Conservation (phyloP, 2,797 vertebrate genomes). For the Tamandua tetradactyla region DNA sequence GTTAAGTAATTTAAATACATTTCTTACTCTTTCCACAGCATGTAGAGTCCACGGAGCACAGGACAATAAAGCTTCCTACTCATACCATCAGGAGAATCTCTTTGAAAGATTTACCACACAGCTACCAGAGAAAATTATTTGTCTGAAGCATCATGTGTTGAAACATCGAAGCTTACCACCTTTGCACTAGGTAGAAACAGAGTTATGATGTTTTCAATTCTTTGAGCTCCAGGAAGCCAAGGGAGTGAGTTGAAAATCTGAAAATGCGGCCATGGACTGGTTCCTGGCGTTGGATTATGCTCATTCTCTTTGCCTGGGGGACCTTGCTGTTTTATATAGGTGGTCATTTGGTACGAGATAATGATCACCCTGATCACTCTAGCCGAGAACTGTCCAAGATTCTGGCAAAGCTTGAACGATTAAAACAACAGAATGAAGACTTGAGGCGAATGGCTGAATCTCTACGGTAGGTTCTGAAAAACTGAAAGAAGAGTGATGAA, state of each 20-base stretch:
- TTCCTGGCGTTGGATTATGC: slow-evolving; percentile 99
- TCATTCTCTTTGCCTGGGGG: slow-evolving; percentile 98
- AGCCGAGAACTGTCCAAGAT: slow-evolving; percentile 98
- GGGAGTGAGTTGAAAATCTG: slow-evolving; percentile 84
- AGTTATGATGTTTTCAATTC: slow-evolving; percentile 84
- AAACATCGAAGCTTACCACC: slow-evolving; percentile 69
- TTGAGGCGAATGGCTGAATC: slow-evolving; percentile 97
- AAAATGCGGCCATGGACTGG: slow-evolving; percentile 99
- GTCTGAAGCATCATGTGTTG: slow-evolving; percentile 80
- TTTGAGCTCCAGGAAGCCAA: slow-evolving; percentile 82
- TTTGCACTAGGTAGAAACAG: slow-evolving; percentile 64
- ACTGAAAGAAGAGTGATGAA: slow-evolving; percentile 20
- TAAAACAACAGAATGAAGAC: slow-evolving; percentile 99
- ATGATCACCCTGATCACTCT: slow-evolving; percentile 95
- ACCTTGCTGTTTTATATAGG: slow-evolving; percentile 98
- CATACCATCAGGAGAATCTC: slow-evolving; percentile 65
- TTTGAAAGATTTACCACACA: slow-evolving; percentile 69
- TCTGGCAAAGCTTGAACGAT: slow-evolving; percentile 96
- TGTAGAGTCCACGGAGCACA: slow-evolving; percentile 75
- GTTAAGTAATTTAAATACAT: slow-evolving; percentile 68
- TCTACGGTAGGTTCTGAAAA: slow-evolving; percentile 90
- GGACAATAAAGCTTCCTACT: slow-evolving; percentile 65
- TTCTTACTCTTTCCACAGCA: slow-evolving; percentile 82
- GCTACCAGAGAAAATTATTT: slow-evolving; percentile 64
- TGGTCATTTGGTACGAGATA: slow-evolving; percentile 97